Evolutionary conservation across 2,797 vertebrate species (phyloP).

Genomic region (Sebastes dallii): DNA sequence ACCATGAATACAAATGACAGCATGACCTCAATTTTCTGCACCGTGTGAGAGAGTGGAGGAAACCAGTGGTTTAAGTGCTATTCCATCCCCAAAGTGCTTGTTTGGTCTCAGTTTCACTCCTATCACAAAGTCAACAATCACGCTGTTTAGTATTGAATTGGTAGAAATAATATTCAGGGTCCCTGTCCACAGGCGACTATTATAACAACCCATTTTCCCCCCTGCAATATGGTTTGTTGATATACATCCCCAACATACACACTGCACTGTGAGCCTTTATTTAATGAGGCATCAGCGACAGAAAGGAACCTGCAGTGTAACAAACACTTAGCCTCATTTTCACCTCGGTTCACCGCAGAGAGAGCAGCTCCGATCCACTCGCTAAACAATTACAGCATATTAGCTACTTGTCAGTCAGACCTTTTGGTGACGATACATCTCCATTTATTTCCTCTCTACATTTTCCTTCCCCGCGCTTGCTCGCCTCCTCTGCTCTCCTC

Average conservation of each 20-base stretch:
- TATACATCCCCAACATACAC: slow-evolving; percentile 43
- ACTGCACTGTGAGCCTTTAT: slow-evolving; percentile 46
- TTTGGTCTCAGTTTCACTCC: slow-evolving; percentile 75
- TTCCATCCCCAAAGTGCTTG: slow-evolving; percentile 69
- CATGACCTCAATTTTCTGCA: slow-evolving; percentile 80
- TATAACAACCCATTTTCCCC: slow-evolving; percentile 33
- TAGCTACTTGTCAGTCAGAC: slow-evolving; percentile 80
- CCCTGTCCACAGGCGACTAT: slow-evolving; percentile 49
- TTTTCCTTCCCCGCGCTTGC: slow-evolving; percentile 53
- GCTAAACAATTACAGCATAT: slow-evolving; percentile 76
- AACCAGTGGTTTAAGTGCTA: slow-evolving; percentile 64
- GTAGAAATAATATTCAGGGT: slow-evolving; percentile 60
- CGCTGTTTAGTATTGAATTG: slow-evolving; percentile 60
- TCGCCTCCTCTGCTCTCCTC: slow-evolving; percentile 58
- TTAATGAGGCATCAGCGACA: slow-evolving; percentile 67
- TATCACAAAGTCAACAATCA: slow-evolving; percentile 75
- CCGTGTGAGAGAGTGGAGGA: slow-evolving; percentile 57
- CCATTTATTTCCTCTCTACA: slow-evolving; percentile 73
- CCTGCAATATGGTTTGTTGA: slow-evolving; percentile 39
- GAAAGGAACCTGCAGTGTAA: slow-evolving; percentile 50
- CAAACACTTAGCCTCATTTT: slow-evolving; percentile 69
- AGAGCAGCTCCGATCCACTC: slow-evolving; percentile 58
- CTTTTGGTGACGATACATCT: slow-evolving; percentile 76
- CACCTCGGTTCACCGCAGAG: slow-evolving; percentile 58
- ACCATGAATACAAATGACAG: slow-evolving; percentile 78